phyloP scores from a whole-genome alignment of 2,888 invertebrate genomes.

The Dendrolimus pini region DNA sequence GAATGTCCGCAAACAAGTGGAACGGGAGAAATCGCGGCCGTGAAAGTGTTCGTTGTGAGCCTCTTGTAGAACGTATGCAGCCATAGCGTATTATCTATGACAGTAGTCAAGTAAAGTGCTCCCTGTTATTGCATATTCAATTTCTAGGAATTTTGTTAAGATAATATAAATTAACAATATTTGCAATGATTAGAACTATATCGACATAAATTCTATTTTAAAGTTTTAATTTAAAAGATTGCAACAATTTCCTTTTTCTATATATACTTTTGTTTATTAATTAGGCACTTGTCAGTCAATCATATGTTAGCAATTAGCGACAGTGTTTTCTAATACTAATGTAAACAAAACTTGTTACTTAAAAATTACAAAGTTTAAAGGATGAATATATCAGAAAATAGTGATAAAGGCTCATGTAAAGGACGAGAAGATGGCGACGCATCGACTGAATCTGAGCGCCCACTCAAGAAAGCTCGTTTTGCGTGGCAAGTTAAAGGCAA shows the following conservation, averaged over 20 bases:
- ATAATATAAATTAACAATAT: too few species aligned
- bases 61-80: too few species aligned
- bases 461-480: conserved; percentile 80
- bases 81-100: too few species aligned
- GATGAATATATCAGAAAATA: conserved; percentile 53
- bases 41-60: too few species aligned
- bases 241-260: neutral
- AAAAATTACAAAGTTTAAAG: conserved; percentile 24
- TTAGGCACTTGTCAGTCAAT: conserved; percentile 63
- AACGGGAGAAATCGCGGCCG: too few species aligned
- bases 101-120: too few species aligned
- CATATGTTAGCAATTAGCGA: conserved; percentile 69
- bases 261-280: conserved; percentile 25
- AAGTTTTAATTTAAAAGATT: neutral
- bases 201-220: too few species aligned
- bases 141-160: too few species aligned
- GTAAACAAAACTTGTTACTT: conserved; percentile 8
- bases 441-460: conserved; percentile 69
- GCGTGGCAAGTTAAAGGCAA: conserved; percentile 82
- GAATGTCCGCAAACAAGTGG: too few species aligned
- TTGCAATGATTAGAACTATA: too few species aligned
- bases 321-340: conserved; percentile 69
- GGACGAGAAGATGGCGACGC: conserved; percentile 73
- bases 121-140: too few species aligned
- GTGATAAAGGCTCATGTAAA: conserved; percentile 67